Base-by-base conservation (phyloP, 2,797 vertebrate genomes). In the Sebastes paucispinis region DNA sequence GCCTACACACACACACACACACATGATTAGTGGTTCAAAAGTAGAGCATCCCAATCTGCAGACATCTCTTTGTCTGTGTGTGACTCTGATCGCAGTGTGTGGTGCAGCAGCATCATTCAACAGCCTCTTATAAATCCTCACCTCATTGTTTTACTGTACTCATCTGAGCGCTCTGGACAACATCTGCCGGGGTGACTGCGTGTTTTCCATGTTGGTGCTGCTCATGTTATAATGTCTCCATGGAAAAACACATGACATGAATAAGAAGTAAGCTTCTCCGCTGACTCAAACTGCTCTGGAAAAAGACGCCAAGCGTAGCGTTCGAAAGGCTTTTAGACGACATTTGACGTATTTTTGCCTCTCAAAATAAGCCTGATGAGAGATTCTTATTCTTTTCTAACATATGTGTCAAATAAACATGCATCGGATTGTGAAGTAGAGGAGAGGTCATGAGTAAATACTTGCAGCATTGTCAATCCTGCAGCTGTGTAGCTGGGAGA, bases 381-480 rank as follows among this genome's bases (percentile, higher is more conserved):
- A 60, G 58, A 69, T 75, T 75, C 18, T 20, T 32, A 57, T 18
- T 73, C 10, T 31, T 84, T 80, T 64, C 65, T 20, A 79, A 64
- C 75, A 68, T 69, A 60, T 75, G 72, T 71, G 69, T 82, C 55
- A 82, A 73, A 83, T 80, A 78, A 88, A 76, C 82, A 73, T 72
- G 25, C 55, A 12, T 11, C 73, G 73, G 80, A 85, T 75, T 78
- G 18, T 84, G 81, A 89, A 87, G 90, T 89, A 87, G 93, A 90
- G 91, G 91, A 91, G 86, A 88, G 93, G 93, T 92, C 93, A 87
- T 85, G 87, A 85, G 91, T 89, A 87, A 94, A 92, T 89, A 82
- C 85, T 86, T 87, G 89, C 76, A 85, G 84, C 74, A 83, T 89
- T 90, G 85, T 93, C 87, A 80, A 60, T 83, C 75, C 69, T 90